These are phyloP conservation scores for Dromococcyx pavoninus DNA, from an alignment of 2,797 vertebrate species.

Conservation along the genomic window DNA sequence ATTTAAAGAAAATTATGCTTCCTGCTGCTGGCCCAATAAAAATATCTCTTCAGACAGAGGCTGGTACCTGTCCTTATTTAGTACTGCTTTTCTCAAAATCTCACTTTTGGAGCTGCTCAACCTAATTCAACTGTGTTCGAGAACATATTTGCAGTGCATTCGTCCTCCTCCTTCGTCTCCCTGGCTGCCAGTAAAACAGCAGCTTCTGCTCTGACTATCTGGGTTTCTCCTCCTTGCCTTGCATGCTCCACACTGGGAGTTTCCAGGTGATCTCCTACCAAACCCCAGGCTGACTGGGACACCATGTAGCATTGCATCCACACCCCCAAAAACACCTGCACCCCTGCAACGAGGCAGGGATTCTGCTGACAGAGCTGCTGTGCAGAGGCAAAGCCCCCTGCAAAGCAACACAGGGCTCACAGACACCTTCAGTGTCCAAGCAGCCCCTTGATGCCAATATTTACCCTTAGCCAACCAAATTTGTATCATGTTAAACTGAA, in stretches of 20 bases:
- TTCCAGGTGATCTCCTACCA: not conserved
- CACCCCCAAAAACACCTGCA: not conserved
- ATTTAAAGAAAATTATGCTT: not conserved
- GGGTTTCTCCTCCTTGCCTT: not conserved
- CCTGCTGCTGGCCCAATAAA: not conserved
- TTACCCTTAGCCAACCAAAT: not conserved
- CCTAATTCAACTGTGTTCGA: not conserved
- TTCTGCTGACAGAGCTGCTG: not conserved
- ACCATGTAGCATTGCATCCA: not conserved
- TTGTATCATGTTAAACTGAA: not conserved
- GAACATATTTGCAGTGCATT: not conserved
- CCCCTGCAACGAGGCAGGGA: not conserved
- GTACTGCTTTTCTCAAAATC: not conserved
- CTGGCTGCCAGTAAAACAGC: not conserved
- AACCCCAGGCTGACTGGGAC: not conserved
- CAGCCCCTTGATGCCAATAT: accelerated
- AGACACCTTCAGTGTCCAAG: not conserved
- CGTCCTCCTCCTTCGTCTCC: not conserved
- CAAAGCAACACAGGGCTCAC: not conserved
- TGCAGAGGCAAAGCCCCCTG: not conserved
- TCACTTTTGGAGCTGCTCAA: not conserved
- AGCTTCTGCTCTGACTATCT: not conserved
- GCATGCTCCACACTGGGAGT: accelerated
- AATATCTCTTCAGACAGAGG: not conserved
- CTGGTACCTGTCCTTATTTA: not conserved